Evolutionary conservation across 2,888 invertebrate genomes (phyloP), one percentile per base, ranked within the genome.

Genomic region (Mantis religiosa): DNA sequence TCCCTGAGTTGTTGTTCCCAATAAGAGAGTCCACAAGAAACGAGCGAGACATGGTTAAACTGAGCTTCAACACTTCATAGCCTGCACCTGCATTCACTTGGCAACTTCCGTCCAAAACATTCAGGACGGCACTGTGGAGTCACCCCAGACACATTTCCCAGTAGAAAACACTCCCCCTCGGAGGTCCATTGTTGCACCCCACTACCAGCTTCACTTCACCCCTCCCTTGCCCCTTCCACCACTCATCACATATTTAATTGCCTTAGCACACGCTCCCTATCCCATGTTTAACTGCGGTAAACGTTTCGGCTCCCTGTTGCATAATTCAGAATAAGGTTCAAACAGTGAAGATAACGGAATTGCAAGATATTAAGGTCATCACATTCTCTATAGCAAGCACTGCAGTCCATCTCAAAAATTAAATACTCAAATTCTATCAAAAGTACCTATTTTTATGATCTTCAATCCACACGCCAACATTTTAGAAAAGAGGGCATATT

Each of bases 21-120:
- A 97, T 96, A 89, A 97, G 93, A 88, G 97, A 96, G 92, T 97
- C 97, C 92, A 97, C 97, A 89, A 97, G 93, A 92, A 97, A 97
- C 91, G 97, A 97, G 91, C 97, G 95, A 90, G 97, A 97, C 97
- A 97, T 97, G 54, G 20, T 14, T 71, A 20, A 25, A 25, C 54
- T 71, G 4, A 20, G 54, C 54, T 15, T 3, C 54, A 71, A 71
- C 54, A 71, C 54, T 25, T 71, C 54, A 71, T 71, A 2, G 4
- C 54, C 54, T 71, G 20, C 54, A 71, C 54, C 54, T 71, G 54
- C 54, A 71, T 71, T 71, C 54, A 71, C 54, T 71, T 71, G 25
- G 54, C 54, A 25, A 71, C 54, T 71, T 71, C 54, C 54, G 54
- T 71, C 54, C 25, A 25, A 25, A 71, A 71, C 54, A 71, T 71